Evolutionary conservation across 92 coral and sea anemone species (phyloP), one percentile per base, ranked within the genome.

Genomic region (Porites evermanni): DNA sequence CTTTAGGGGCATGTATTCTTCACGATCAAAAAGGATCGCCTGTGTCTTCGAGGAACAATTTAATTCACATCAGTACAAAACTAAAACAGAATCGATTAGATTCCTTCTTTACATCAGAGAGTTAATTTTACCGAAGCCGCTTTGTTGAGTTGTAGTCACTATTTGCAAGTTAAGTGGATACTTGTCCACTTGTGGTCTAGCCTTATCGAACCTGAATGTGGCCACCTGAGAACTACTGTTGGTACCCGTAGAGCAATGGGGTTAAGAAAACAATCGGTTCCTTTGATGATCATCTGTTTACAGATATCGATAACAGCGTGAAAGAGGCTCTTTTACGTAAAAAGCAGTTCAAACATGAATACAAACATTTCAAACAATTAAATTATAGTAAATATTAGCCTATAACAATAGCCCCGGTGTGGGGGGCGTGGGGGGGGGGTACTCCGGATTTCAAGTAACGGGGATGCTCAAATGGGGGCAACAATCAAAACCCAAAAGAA

Each of bases 11-110:
- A 68, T 60, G 68, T 77, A 59, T 85, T 66, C 83, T 76, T 76
- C 4, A 67, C 67, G 76, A 85, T 85, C 8, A 85, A 85, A 53
- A 76, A 85, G 69, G 88, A 85, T n/a, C 69, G 77, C 10, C 77
- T 29, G 2, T 67, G 83, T 82, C 75, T 85, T 18, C 68, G 83
- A 51, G 67, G 50, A 58, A n/a, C 75, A 66, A 18, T 77, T 52
- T 83, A 74, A 64, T 66, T 9, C 12, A 47, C 72, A 2, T 32
- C 38, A 32, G 38, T 32, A 32, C 38, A 32, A 32, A 32, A 32
- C 38, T 32, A 20, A 8, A 71, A 50, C 7, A 2, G 38, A 1
- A 20, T 18, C 9, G 6, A 75, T 54, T 16, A 12, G 13, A 14
- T 44, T 8, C 18, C 47, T 44, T 8, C 8, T 21, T 21, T 3